Conservation (phyloP, 1,140 invertebrate genomes). For the Goniozus legneri region DNA sequence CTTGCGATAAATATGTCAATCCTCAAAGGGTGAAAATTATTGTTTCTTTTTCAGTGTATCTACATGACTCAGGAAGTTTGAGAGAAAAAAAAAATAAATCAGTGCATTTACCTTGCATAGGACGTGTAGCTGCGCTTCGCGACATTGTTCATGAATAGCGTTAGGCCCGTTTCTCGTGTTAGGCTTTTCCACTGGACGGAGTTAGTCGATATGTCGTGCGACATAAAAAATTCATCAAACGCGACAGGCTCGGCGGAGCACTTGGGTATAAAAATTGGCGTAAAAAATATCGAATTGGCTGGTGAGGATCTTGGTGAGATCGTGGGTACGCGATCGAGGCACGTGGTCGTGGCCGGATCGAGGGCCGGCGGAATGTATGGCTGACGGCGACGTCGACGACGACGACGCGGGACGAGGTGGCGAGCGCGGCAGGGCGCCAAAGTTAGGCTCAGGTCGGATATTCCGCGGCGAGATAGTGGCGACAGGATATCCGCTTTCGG, state of each 20-base stretch:
- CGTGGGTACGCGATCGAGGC: not conserved
- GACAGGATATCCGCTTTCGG: conserved; percentile 39
- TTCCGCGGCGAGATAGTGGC: conserved; percentile 38
- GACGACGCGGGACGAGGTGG: conserved; percentile 4
- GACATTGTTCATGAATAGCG: conserved; percentile 28
- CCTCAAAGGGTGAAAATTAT: no score
- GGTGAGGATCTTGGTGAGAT: not conserved
- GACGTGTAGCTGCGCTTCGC: conserved; percentile 33
- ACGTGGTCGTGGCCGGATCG: not conserved
- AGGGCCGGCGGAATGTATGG: conserved; percentile 8
- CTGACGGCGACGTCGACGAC: conserved; percentile 16
- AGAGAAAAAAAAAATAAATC: not conserved
- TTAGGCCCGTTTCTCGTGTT: conserved; percentile 18
- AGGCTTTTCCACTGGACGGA: conserved; percentile 30
- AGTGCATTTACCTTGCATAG: conserved; percentile 32
- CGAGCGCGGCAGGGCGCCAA: conserved; percentile 3
- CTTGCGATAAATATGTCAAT: no score
- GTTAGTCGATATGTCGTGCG: conserved; percentile 24
- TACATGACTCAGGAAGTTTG: no score
- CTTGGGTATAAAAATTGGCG: conserved; percentile 20
- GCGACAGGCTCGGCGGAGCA: conserved; percentile 1
- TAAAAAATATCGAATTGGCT: conserved; percentile 19
- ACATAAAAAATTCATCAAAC: conserved; percentile 30
- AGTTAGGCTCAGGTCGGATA: conserved; percentile 34
- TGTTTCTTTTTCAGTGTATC: no score